phyloP scores from a whole-genome alignment of 1,140 invertebrate species.

The Leptinotarsa lineolata region DNA sequence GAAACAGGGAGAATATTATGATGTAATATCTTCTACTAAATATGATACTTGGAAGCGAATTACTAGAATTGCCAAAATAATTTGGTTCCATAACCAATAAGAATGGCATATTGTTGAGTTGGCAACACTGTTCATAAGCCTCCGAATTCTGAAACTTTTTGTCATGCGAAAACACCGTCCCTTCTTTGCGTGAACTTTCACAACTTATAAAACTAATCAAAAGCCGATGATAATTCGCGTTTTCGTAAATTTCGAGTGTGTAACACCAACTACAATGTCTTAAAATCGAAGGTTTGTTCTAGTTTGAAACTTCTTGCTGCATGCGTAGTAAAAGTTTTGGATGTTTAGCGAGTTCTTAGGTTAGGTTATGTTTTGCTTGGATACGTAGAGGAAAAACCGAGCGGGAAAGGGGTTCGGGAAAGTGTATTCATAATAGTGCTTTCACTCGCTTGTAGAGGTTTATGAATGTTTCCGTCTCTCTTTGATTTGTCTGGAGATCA shows the following conservation, averaged over 20 bases:
- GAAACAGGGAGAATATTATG: too few species aligned
- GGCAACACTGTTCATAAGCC: constrained; percentile 38
- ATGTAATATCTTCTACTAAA: too few species aligned
- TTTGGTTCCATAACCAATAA: too few species aligned
- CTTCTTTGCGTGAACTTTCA: constrained; percentile 33
- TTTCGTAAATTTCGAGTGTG: constrained; percentile 20
- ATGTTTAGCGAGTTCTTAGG: constrained; percentile 29
- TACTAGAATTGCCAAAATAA: too few species aligned
- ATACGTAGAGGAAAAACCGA: constrained; percentile 25
- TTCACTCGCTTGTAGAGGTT: background rate
- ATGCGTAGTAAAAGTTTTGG: constrained; percentile 26
- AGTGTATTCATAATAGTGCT: constrained; percentile 11
- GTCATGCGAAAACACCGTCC: constrained; percentile 33
- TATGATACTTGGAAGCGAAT: too few species aligned
- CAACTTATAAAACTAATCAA: constrained; percentile 35
- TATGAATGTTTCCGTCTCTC: background rate
- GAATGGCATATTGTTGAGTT: background rate
- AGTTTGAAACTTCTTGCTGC: constrained; percentile 15
- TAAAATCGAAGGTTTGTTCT: background rate
- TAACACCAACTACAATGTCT: background rate
- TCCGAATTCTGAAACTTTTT: constrained; percentile 41
- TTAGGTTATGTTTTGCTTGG: constrained; percentile 33
- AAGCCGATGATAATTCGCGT: constrained; percentile 11
- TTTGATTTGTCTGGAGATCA: background rate
- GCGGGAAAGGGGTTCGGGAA: background rate